Percentiles rank a stretch among this genome's conserved stretches.
These are phyloP conservation scores for Bettongia penicillata DNA, from an alignment of 2,113 vertebrate species.

Conservation along the genomic window DNA sequence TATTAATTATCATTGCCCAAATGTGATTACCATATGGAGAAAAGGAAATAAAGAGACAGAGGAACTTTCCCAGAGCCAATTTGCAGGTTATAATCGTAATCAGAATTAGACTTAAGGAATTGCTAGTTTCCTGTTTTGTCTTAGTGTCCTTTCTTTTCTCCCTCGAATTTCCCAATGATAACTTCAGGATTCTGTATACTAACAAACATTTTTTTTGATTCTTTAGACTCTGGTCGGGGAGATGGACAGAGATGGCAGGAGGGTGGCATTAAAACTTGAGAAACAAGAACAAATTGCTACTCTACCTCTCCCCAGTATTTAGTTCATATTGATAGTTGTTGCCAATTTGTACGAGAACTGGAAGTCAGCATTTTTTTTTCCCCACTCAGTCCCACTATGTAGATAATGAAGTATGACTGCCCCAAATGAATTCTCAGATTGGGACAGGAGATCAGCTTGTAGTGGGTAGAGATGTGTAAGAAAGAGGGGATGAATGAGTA, in stretches of 20 bases:
- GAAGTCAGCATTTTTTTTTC: not conserved
- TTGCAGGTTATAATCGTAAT: not conserved
- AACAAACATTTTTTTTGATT: not conserved
- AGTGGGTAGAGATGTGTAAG: not conserved
- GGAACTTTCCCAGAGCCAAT: not conserved
- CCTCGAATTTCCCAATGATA: not conserved
- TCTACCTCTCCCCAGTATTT: not conserved
- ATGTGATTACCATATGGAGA: not conserved
- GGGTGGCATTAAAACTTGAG: not conserved
- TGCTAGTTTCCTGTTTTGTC: not conserved
- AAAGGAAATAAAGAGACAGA: not conserved
- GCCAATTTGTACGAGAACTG: conserved; percentile 30
- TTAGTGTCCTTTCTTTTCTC: not conserved
- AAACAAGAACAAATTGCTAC: not conserved
- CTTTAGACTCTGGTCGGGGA: not conserved
- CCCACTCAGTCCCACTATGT: not conserved
- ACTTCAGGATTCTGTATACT: not conserved
- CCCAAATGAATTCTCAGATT: not conserved
- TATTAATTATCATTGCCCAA: not conserved
- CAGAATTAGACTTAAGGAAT: not conserved
- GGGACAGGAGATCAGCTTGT: not conserved
- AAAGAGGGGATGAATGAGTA: not conserved
- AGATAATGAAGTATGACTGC: not conserved
- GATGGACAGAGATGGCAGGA: no score
- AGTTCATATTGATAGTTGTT: conserved; percentile 16